A percentile compares a stretch with the other conserved stretches of the same genome.
Conservation (phyloP, 2,797 vertebrate genomes). For the Brotula barbata region DNA sequence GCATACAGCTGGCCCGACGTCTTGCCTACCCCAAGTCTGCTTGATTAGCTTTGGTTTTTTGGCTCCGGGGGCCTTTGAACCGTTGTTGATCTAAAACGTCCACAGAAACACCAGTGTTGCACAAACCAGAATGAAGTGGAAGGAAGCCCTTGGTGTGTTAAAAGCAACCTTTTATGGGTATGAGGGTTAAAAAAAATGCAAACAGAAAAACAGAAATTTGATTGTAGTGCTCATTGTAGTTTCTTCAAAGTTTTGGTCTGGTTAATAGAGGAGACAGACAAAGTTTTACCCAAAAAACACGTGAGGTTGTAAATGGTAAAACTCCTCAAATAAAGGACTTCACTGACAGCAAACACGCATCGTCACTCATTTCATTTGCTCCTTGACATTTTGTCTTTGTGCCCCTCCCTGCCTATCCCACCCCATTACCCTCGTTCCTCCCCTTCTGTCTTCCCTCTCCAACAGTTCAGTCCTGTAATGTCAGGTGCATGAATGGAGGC, state of each 20-base stretch:
- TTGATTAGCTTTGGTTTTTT: conserved; percentile 56
- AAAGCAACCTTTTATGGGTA: conserved; percentile 2
- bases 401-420: not conserved
- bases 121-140: conserved; percentile 25
- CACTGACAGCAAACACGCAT: not conserved
- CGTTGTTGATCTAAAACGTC: conserved; percentile 40
- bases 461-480: conserved; percentile 85
- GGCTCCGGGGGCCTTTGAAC: conserved; percentile 30
- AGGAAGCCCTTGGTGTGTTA: conserved; percentile 27
- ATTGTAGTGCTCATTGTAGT: not conserved
- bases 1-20: conserved; percentile 60
- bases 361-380: not conserved
- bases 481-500: conserved; percentile 90
- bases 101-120: conserved; percentile 28
- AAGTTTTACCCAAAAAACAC: not conserved
- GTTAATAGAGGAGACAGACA: not conserved
- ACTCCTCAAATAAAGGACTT: not conserved
- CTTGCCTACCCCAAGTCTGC: conserved; percentile 39
- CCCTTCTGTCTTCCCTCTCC: conserved; percentile 5
- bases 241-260: not conserved
- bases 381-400: conserved; percentile 6
- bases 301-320: not conserved
- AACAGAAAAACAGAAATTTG: not conserved
- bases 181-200: too few relatives aligned
- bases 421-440: not conserved